A percentile compares a stretch with the other conserved stretches of the same genome.
phyloP scores from a whole-genome alignment of 2,888 invertebrate genomes.

The Willowsia nigromaculata region DNA sequence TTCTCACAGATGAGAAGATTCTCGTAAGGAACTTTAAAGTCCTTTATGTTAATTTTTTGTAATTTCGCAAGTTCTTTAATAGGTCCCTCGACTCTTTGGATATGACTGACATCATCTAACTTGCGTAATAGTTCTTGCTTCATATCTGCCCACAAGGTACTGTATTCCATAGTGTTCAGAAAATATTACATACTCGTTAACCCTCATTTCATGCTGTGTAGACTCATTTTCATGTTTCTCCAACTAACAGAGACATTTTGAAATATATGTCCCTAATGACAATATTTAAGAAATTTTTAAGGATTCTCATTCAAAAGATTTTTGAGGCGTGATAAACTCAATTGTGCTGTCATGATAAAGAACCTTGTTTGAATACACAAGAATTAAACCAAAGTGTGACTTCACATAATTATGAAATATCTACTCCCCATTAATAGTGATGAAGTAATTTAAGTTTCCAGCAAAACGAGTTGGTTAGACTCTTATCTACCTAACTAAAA shows the following conservation, averaged over 20 bases:
- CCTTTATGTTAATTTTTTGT: slow-evolving; percentile 11
- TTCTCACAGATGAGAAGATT: not conserved
- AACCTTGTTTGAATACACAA: too few relatives aligned
- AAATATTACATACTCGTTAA: not conserved
- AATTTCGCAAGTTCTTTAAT: slow-evolving; percentile 20
- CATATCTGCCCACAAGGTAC: not conserved
- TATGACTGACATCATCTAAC: not conserved
- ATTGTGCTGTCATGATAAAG: not conserved
- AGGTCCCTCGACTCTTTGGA: not conserved
- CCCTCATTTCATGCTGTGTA: not conserved
- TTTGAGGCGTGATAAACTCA: not conserved
- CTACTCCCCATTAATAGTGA: too few relatives aligned
- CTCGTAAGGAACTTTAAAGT: not conserved
- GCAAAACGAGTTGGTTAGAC: too few relatives aligned
- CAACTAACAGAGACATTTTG: not conserved
- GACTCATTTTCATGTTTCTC: too few relatives aligned
- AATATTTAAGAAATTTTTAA: not conserved
- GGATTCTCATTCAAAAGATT: not conserved
- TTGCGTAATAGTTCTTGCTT: not conserved
- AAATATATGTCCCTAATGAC: not conserved
- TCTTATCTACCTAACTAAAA: too few relatives aligned
- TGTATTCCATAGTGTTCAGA: not conserved
- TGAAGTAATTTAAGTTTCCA: too few relatives aligned
- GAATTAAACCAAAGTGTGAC: too few relatives aligned
- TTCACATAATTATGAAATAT: too few relatives aligned